Evolutionary conservation across 2,113 vertebrate species (phyloP).

Genomic region (Ctenomys sociabilis): DNA sequence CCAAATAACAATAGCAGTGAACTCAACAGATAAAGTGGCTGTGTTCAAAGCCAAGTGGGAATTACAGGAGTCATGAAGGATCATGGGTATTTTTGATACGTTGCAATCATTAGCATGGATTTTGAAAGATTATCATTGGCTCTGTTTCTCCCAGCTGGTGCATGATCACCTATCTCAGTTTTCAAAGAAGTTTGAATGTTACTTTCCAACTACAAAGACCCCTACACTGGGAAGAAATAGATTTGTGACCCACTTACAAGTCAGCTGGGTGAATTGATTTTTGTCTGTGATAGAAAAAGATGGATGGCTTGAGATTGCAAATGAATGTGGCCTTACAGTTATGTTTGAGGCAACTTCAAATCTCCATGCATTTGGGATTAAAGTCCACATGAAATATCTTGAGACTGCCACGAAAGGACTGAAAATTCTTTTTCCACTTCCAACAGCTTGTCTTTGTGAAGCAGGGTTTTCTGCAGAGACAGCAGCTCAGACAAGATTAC

Average conservation of each 20-base stretch:
- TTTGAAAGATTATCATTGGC: background rate
- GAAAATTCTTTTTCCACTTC: background rate
- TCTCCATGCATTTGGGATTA: background rate
- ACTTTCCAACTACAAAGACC: background rate
- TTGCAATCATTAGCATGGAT: background rate
- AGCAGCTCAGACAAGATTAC: background rate
- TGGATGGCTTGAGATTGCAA: background rate
- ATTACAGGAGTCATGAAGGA: background rate
- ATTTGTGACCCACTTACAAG: background rate
- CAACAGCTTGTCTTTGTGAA: background rate
- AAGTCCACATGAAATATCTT: background rate
- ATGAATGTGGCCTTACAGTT: background rate
- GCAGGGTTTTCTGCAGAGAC: background rate
- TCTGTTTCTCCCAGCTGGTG: background rate
- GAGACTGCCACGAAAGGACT: background rate
- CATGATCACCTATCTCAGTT: background rate
- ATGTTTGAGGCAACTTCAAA: background rate
- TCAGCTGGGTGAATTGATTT: background rate
- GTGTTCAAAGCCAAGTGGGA: background rate
- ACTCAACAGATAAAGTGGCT: background rate
- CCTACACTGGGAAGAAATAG: background rate
- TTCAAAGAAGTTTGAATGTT: background rate
- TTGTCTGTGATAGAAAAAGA: background rate
- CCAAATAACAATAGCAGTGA: background rate
- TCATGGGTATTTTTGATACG: background rate